A percentile compares a stretch with the other conserved stretches of the same genome.
Conservation (phyloP, 2,888 invertebrate species). For the Drosophila stalkeri region DNA sequence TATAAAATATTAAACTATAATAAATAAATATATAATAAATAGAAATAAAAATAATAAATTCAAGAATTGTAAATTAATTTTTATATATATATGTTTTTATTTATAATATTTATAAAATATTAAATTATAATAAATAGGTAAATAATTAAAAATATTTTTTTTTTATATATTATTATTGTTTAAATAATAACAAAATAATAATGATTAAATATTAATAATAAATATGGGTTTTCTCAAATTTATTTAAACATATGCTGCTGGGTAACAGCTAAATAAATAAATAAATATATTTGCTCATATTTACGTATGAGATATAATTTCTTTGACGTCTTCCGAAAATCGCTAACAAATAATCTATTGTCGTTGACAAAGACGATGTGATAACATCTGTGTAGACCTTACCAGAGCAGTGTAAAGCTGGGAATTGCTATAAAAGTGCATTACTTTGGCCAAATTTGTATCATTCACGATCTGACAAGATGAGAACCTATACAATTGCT, state of each 20-base stretch:
- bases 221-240: not conserved
- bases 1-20: no score
- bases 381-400: slow-evolving; percentile 25
- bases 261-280: slow-evolving; percentile 11
- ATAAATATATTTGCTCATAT: not conserved
- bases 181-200: no score
- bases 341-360: not conserved
- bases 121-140: no score
- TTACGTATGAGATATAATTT: not conserved
- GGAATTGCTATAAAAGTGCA: slow-evolving; percentile 19
- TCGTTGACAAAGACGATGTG: slow-evolving; percentile 2
- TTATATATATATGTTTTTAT: no score
- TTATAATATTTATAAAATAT: no score
- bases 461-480: slow-evolving; percentile 14
- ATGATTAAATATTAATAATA: no score
- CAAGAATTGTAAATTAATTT: no score
- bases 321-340: slow-evolving; percentile 12
- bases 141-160: not conserved
- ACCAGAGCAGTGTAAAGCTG: no score
- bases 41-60: no score
- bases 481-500: slow-evolving; percentile 8
- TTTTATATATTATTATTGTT: not conserved
- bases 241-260: not conserved
- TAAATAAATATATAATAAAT: no score
- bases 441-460: not conserved